Conservation (phyloP, 2,797 vertebrate genomes). For the Cottoperca gobio region DNA sequence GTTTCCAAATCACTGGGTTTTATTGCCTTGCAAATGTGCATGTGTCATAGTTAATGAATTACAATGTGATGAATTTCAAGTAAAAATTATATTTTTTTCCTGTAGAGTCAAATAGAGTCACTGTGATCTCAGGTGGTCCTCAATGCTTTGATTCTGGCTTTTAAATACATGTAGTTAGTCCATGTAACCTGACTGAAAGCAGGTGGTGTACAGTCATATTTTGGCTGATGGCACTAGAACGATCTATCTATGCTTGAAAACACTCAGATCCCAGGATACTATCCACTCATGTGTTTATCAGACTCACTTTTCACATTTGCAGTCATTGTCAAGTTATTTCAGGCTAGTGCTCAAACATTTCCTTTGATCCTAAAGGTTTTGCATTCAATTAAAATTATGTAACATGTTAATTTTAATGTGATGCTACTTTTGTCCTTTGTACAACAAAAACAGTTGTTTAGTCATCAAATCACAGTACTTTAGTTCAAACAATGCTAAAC, state of each 20-base stretch:
- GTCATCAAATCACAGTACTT: not conserved
- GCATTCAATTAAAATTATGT: not conserved
- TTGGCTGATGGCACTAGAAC: not conserved
- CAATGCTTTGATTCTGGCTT: constrained; percentile 48
- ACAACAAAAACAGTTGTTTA: not conserved
- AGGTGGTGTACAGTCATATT: not conserved
- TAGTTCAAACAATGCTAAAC: not conserved
- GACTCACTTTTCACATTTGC: not conserved
- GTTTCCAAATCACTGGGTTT: constrained; percentile 10
- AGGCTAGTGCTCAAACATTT: not conserved
- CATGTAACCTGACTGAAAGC: not conserved
- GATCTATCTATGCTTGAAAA: not conserved
- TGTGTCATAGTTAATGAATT: not conserved
- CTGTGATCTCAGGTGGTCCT: constrained; percentile 43
- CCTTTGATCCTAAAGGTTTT: not conserved
- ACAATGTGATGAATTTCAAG: not conserved
- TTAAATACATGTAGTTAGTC: constrained; percentile 8
- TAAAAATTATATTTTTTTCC: not conserved
- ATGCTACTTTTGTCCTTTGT: not conserved
- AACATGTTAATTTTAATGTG: not conserved
- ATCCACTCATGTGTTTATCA: too few species aligned
- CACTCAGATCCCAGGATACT: too few species aligned
- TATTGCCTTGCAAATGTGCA: not conserved
- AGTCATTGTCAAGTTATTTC: too few species aligned
- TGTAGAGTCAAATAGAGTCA: not conserved